A percentile compares a stretch with the other conserved stretches of the same genome.
Conservation (phyloP, 1,140 invertebrate species). For the Macrobrachium rosenbergii region DNA sequence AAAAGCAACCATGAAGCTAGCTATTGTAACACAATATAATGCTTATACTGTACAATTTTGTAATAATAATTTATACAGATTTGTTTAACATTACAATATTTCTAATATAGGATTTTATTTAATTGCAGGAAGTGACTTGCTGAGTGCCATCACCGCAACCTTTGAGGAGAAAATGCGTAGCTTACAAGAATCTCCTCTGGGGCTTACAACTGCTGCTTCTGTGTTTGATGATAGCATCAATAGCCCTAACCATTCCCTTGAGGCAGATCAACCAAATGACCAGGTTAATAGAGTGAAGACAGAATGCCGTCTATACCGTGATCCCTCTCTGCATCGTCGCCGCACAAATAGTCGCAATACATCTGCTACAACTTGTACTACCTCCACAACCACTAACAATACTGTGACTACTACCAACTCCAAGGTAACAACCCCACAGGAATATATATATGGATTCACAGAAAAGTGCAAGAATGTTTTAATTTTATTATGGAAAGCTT, state of each 20-base stretch:
- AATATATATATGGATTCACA: too few relatives aligned
- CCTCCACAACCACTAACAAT: slow-evolving; percentile 12
- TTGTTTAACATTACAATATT: neutral
- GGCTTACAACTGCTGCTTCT: slow-evolving; percentile 30
- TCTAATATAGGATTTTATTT: neutral
- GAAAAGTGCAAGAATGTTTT: too few relatives aligned
- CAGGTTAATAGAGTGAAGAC: slow-evolving; percentile 42
- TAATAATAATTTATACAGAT: slow-evolving; percentile 7
- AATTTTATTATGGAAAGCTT: too few relatives aligned
- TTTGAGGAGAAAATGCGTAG: slow-evolving; percentile 66
- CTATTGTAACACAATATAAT: too few relatives aligned
- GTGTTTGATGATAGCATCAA: slow-evolving; percentile 1
- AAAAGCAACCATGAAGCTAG: too few relatives aligned
- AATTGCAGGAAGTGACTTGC: slow-evolving; percentile 62
- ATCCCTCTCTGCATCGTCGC: slow-evolving; percentile 64
- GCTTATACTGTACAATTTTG: neutral
- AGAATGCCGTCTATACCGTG: slow-evolving; percentile 60
- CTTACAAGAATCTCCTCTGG: slow-evolving; percentile 58
- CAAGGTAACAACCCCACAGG: neutral
- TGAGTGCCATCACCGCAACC: slow-evolving; percentile 65
- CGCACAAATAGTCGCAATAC: slow-evolving; percentile 53
- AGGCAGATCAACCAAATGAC: slow-evolving; percentile 28
- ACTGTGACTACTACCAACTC: slow-evolving; percentile 26
- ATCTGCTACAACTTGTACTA: slow-evolving; percentile 20
- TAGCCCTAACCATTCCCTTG: slow-evolving; percentile 10